phyloP scores from a whole-genome alignment of 2,888 invertebrate genomes.

The Hecatera dysodea region DNA sequence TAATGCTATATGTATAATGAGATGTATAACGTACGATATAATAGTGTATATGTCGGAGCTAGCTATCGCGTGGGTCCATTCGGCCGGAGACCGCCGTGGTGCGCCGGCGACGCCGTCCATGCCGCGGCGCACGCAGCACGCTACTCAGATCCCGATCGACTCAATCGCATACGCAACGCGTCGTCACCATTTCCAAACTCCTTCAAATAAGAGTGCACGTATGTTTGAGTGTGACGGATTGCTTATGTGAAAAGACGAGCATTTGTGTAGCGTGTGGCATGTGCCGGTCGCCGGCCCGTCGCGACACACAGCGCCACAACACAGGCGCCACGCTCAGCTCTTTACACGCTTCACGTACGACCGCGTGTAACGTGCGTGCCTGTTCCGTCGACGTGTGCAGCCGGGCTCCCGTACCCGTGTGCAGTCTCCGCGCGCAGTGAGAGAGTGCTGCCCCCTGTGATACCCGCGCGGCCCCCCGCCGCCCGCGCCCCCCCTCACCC shows the following conservation, averaged over 20 bases:
- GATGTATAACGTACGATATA: conserved; percentile 71
- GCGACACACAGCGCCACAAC: not conserved
- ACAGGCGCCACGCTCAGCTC: too few relatives aligned
- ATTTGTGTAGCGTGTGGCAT: not conserved
- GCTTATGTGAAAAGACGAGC: too few relatives aligned
- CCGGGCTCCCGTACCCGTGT: not conserved
- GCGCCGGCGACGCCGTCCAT: conserved; percentile 31
- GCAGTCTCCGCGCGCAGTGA: conserved; percentile 17
- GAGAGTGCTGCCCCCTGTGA: conserved; percentile 80
- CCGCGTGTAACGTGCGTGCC: too few relatives aligned
- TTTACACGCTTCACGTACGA: too few relatives aligned
- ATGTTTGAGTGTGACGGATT: not conserved
- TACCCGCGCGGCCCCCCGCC: conserved; percentile 70
- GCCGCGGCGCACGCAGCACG: not conserved
- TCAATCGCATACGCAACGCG: not conserved
- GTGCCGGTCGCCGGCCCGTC: not conserved
- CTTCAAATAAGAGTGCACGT: not conserved
- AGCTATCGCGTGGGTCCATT: conserved; percentile 77
- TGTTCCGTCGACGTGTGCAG: not conserved
- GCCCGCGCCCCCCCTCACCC: conserved; percentile 40
- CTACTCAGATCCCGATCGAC: not conserved
- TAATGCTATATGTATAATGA: conserved; percentile 73
- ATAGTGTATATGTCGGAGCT: conserved; percentile 75
- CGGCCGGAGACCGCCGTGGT: conserved; percentile 68
- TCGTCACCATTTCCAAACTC: not conserved